A percentile compares a stretch with the other conserved stretches of the same genome.
These are phyloP conservation scores for Lumbricus terrestris DNA, from an alignment of 2,888 invertebrate genomes.

Conservation along the genomic window DNA sequence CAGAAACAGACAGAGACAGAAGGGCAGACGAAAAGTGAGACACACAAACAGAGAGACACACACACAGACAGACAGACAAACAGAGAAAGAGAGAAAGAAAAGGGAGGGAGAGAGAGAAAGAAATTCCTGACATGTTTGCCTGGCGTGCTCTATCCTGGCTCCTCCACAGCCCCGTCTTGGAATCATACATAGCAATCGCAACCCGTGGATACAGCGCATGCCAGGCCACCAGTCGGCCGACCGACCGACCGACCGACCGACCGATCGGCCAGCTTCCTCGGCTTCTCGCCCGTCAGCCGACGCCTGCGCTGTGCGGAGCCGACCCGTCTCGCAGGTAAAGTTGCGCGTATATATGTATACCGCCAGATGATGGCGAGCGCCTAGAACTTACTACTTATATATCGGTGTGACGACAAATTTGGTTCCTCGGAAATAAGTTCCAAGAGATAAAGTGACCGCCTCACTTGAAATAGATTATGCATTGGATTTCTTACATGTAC, in stretches of 20 bases:
- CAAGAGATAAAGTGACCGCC: no score
- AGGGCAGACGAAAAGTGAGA: no score
- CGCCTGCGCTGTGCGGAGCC: background rate
- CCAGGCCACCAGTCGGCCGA: background rate
- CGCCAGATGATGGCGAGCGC: slow-evolving; percentile 3
- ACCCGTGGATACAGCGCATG: background rate
- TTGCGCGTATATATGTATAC: background rate
- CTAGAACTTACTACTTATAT: background rate
- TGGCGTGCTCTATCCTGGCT: background rate
- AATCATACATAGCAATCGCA: background rate
- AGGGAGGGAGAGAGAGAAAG: background rate
- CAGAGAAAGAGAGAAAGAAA: background rate
- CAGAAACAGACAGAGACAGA: no score
- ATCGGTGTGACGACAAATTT: no score
- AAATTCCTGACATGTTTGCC: background rate
- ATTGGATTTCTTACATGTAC: no score
- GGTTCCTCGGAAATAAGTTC: no score
- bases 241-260: background rate
- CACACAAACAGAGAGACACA: background rate
- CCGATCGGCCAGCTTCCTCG: background rate
- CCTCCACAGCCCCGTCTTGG: background rate
- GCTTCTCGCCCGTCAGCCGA: background rate
- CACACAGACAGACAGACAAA: background rate
- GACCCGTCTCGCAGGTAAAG: slow-evolving; percentile 3
- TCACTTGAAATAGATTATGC: no score